Conservation (phyloP, 1,140 invertebrate genomes). For the Capitella teleta region DNA sequence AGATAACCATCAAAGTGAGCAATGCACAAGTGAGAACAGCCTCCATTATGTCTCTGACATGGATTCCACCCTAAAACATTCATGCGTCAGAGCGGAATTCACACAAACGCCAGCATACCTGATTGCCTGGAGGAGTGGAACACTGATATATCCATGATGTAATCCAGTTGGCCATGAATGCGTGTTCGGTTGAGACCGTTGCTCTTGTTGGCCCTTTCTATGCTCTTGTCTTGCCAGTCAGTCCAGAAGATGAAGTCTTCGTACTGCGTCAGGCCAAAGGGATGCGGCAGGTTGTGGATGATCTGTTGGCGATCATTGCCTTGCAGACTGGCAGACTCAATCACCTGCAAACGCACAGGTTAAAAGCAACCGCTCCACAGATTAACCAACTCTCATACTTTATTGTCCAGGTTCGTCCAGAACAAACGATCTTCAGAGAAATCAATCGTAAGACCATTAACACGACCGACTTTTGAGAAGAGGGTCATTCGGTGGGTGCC, state of each 20-base stretch:
- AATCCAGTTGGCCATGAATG: conserved; percentile 58
- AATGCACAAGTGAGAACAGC: conserved; percentile 92
- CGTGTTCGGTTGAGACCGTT: conserved; percentile 50
- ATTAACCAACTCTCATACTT: too few species aligned
- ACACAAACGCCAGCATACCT: conserved; percentile 36
- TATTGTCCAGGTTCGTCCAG: conserved; percentile 49
- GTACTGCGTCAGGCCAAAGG: conserved; percentile 90
- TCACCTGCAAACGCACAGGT: too few species aligned
- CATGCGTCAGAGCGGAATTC: neutral
- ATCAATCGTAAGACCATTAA: conserved; percentile 56
- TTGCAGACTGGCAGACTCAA: conserved; percentile 55
- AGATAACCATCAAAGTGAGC: conserved; percentile 15
- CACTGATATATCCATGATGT: conserved; percentile 61
- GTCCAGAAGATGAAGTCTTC: conserved; percentile 95
- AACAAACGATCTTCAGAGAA: conserved; percentile 77
- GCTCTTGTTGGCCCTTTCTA: conserved; percentile 35
- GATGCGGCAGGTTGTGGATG: conserved; percentile 53
- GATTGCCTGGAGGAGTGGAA: conserved; percentile 58
- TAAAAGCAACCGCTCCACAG: too few species aligned
- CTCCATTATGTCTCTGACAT: conserved; percentile 83
- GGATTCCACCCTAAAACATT: conserved; percentile 62
- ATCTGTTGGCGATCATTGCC: conserved; percentile 55
- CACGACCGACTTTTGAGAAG: conserved; percentile 46
- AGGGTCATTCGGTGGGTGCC: conserved; percentile 56
- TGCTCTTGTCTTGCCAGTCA: conserved; percentile 55